Evolutionary conservation across 2,113 vertebrate genomes (phyloP).

Genomic region (Dicrurus megarhynchus): DNA sequence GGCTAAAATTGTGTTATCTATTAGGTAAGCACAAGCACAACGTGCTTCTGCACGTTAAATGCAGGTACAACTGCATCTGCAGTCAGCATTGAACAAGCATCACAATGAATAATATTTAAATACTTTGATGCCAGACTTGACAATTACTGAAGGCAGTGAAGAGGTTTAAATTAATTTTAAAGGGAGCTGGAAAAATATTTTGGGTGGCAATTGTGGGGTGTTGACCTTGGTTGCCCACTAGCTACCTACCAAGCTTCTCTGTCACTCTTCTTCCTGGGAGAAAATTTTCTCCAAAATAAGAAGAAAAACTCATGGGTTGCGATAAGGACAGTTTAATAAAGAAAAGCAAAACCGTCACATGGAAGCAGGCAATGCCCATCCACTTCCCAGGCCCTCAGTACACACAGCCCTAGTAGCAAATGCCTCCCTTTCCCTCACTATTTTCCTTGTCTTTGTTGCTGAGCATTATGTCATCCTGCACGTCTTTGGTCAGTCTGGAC

Average conservation of each 20-base stretch:
- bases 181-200: background rate
- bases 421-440: no score
- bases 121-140: background rate
- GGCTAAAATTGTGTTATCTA: background rate
- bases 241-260: background rate
- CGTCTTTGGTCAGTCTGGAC: background rate
- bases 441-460: background rate
- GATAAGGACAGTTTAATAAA: background rate
- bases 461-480: background rate
- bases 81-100: background rate
- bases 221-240: background rate
- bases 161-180: background rate
- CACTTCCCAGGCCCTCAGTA: background rate
- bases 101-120: background rate
- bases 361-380: background rate
- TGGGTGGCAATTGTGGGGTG: background rate
- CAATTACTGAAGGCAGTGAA: background rate
- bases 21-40: background rate
- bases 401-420: background rate
- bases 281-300: background rate
- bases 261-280: background rate
- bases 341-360: fast-evolving
- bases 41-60: background rate
- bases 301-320: fast-evolving
- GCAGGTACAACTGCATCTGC: background rate